Evolutionary conservation across 2,797 vertebrate genomes (phyloP).

Genomic region (Hydrocynus forskahlii): DNA sequence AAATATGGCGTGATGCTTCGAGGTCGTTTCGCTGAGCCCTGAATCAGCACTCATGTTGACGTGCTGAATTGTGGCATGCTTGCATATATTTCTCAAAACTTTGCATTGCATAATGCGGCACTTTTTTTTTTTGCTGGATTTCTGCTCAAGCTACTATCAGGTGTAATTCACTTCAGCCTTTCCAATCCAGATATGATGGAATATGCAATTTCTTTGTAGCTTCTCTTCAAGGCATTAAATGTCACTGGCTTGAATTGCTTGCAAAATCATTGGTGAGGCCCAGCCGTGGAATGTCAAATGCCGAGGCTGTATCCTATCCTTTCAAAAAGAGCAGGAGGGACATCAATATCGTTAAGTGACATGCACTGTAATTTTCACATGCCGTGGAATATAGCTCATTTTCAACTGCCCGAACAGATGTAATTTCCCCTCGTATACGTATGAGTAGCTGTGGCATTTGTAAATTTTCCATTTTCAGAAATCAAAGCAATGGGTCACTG

Average conservation of each 20-base stretch:
- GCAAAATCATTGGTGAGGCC: conserved; percentile 22
- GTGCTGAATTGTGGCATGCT: conserved; percentile 35
- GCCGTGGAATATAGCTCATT: not conserved
- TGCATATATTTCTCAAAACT: conserved; percentile 49
- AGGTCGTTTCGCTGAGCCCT: conserved; percentile 45
- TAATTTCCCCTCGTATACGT: not conserved
- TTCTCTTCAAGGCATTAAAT: conserved; percentile 33
- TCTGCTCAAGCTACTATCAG: conserved; percentile 17
- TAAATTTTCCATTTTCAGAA: conserved; percentile 2
- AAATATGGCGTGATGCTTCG: conserved; percentile 41
- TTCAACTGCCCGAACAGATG: not conserved
- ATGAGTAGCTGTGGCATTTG: not conserved
- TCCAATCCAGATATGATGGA: conserved; percentile 47
- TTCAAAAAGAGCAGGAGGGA: not conserved
- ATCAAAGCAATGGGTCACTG: not conserved
- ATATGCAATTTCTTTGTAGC: conserved; percentile 36
- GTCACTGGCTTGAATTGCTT: conserved; percentile 44
- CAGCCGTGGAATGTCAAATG: conserved; percentile 24
- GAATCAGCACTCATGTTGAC: conserved; percentile 45
- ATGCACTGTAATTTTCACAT: conserved; percentile 1
- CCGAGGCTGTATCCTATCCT: not conserved
- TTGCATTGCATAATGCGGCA: conserved; percentile 40
- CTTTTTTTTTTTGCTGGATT: conserved; percentile 6
- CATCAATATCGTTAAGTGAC: conserved; percentile 25
- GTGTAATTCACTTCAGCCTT: conserved; percentile 28